phyloP scores from a whole-genome alignment of 2,113 vertebrate genomes.

The Pungitius pungitius region DNA sequence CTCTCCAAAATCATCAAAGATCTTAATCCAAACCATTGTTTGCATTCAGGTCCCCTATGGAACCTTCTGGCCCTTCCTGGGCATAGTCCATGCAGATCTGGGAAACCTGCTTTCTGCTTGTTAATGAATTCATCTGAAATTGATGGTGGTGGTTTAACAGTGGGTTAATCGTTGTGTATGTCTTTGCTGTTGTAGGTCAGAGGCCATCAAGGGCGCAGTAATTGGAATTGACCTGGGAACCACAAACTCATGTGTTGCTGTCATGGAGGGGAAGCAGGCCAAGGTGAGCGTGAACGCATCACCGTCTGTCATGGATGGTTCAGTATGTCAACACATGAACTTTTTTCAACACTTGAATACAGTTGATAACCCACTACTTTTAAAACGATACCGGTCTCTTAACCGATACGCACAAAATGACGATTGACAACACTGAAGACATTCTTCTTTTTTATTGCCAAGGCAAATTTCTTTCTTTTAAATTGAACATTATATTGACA shows the following conservation, averaged over 20 bases:
- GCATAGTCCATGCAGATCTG: not conserved
- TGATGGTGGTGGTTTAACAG: not conserved
- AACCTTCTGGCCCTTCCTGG: too few relatives aligned
- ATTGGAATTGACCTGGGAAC: constrained; percentile 98
- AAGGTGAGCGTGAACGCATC: constrained; percentile 79
- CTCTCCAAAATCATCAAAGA: not conserved
- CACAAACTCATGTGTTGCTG: constrained; percentile 98
- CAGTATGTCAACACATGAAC: not conserved
- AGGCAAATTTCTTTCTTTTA: too few relatives aligned
- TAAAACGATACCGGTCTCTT: too few relatives aligned
- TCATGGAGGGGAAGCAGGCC: constrained; percentile 98
- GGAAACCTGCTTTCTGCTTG: not conserved
- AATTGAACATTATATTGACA: too few relatives aligned
- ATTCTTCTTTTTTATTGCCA: too few relatives aligned
- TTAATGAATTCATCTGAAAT: too few relatives aligned
- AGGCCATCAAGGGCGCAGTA: constrained; percentile 94
- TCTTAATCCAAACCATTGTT: too few relatives aligned
- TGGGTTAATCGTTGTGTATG: not conserved
- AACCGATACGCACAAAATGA: too few relatives aligned
- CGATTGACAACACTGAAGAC: too few relatives aligned
- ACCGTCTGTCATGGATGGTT: not conserved
- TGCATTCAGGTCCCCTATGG: too few relatives aligned
- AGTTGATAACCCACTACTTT: too few relatives aligned
- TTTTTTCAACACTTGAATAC: not conserved
- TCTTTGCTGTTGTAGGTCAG: constrained; percentile 85